Evolutionary conservation across 2,888 invertebrate species (phyloP), one percentile per base, ranked within the genome.

Genomic region (Spodoptera littoralis): DNA sequence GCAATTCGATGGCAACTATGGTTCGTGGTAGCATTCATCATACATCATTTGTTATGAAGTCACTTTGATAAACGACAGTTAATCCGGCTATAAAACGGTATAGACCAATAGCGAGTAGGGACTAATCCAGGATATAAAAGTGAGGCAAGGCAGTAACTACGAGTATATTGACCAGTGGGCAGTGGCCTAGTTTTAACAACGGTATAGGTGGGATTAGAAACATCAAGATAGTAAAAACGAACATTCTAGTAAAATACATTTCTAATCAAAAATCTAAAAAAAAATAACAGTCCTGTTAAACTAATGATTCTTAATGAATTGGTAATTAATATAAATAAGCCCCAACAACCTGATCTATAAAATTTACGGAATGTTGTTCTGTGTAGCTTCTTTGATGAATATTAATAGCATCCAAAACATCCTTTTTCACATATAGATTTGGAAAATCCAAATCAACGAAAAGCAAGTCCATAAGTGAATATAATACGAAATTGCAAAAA

Each of bases 381-480:
- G 13, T 49, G 11, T 8, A 60, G 52, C 27, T 70, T 49, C 18
- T 47, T 55, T 44, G 42, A 61, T 41, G 8, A 62, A 56, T 72
- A 58, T 59, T 48, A 67, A 72, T 55, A 4, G 42, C 18, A 44
- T 52, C 9, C 50, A 52, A 49, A 56, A 71, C 62, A 50, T 57
- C 44, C 30, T 58, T 18, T 11, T 71, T n/a, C 5, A 45, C 11
- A 65, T 54, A 60, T 11, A 43, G 53, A 45, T 54, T 18, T 43
- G 65, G 55, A 24, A 62, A 69, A 64, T 24, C 65, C 68, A 11
- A 61, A 69, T n/a, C 0, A 41, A 65, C 43, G 41, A 30, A 49
- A 55, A 36, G 67, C 47, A 12, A 4, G 46, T 66, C 8, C 2
- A 22, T 41, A 51, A 11, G 9, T n/a, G 27, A 48, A 18, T 43